Evolutionary conservation across 1,140 invertebrate genomes (phyloP).

Genomic region (Goniozus legneri): DNA sequence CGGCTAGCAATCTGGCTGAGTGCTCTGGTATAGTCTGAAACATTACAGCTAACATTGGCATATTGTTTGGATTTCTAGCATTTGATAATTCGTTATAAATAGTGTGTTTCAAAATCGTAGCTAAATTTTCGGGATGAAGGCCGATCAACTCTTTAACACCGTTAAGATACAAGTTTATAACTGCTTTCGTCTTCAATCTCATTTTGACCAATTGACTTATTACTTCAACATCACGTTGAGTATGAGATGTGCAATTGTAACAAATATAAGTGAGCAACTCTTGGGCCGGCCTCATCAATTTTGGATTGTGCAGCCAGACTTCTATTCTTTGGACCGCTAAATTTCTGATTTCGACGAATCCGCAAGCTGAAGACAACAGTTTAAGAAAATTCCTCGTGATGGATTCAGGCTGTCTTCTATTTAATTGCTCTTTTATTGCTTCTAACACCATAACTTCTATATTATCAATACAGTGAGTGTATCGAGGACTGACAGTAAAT

Average conservation of each 20-base stretch:
- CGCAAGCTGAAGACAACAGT: constrained; percentile 78
- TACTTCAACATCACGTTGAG: constrained; percentile 82
- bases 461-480: constrained; percentile 62
- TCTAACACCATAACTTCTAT: constrained; percentile 83
- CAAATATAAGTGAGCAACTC: constrained; percentile 91
- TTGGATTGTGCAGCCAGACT: constrained; percentile 94
- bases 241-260: constrained; percentile 79
- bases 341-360: constrained; percentile 80
- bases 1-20: constrained; percentile 74
- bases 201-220: constrained; percentile 87
- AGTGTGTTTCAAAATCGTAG: constrained; percentile 85
- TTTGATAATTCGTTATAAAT: constrained; percentile 94
- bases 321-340: constrained; percentile 82
- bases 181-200: constrained; percentile 87
- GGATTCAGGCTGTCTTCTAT: constrained; percentile 79
- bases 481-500: constrained; percentile 57
- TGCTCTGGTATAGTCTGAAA: constrained; percentile 77
- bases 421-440: constrained; percentile 82
- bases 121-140: constrained; percentile 74
- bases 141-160: constrained; percentile 70
- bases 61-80: constrained; percentile 90
- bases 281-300: constrained; percentile 85
- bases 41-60: constrained; percentile 81
- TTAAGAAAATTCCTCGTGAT: constrained; percentile 86
- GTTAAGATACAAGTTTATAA: constrained; percentile 83